Evolutionary conservation across 2,797 vertebrate genomes (phyloP).

Genomic region (Muscicapa striata): DNA sequence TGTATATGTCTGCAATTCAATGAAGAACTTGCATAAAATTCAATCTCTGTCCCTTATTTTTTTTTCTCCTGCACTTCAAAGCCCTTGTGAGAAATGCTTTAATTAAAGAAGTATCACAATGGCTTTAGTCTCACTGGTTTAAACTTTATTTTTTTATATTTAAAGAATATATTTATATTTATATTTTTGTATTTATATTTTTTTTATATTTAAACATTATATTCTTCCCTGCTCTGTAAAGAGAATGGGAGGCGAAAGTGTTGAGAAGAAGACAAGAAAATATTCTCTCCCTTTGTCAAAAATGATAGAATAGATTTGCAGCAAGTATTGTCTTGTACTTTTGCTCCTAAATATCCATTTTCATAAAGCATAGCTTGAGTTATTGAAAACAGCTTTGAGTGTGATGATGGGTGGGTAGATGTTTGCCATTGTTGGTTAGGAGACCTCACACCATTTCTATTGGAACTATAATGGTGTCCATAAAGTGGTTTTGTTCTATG

Average conservation of each 20-base stretch:
- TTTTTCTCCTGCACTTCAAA: constrained; percentile 43
- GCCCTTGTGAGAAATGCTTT: constrained; percentile 51
- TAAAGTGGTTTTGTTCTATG: neutral
- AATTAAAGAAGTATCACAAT: constrained; percentile 68
- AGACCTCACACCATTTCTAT: neutral
- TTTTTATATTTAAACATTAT: neutral
- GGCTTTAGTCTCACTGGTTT: constrained; percentile 46
- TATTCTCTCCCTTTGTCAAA: neutral
- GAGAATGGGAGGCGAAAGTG: neutral
- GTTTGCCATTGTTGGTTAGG: neutral
- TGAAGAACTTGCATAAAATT: constrained; percentile 61
- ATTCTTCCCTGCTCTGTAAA: neutral
- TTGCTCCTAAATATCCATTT: neutral
- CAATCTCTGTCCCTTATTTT: constrained; percentile 19
- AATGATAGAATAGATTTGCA: neutral
- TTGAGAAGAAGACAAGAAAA: neutral
- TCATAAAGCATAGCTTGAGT: neutral
- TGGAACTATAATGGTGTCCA: neutral
- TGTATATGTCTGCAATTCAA: constrained; percentile 53
- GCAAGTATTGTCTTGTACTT: neutral
- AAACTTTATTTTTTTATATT: neutral
- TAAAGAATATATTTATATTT: too few species aligned
- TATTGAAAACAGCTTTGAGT: neutral
- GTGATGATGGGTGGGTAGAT: neutral
- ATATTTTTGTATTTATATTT: too few species aligned